A percentile compares a stretch with the other conserved stretches of the same genome.
Evolutionary conservation across 1,140 invertebrate genomes (phyloP).

Genomic region (Drosophila pseudoananassae): DNA sequence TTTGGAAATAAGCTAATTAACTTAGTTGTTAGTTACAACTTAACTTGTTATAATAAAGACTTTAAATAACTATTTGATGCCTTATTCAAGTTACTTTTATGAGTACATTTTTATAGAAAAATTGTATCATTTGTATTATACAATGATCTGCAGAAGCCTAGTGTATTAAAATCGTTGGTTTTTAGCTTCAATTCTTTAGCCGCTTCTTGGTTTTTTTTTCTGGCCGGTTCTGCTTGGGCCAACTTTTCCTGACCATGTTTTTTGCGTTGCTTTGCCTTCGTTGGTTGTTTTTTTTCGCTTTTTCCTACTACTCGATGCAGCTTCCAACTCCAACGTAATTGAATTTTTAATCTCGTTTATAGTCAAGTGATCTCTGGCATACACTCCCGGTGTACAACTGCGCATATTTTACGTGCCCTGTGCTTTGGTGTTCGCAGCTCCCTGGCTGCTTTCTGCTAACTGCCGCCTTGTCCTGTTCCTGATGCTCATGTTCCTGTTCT

Average conservation of each 20-base stretch:
- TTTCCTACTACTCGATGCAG: constrained; percentile 73
- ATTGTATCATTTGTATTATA: no score
- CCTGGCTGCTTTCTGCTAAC: constrained; percentile 38
- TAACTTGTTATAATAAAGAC: no score
- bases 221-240: constrained; percentile 39
- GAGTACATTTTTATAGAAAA: background rate
- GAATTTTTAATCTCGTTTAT: constrained; percentile 83
- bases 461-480: constrained; percentile 41
- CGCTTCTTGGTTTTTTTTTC: background rate
- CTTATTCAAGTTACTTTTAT: no score
- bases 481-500: constrained; percentile 18
- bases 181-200: background rate
- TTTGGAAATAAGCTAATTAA: no score
- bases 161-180: constrained; percentile 9
- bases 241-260: constrained; percentile 65
- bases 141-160: background rate
- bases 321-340: constrained; percentile 81
- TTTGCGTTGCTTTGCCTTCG: constrained; percentile 35
- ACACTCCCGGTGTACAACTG: constrained; percentile 73
- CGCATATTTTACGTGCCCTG: constrained; percentile 72
- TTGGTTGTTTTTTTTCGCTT: constrained; percentile 31
- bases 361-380: constrained; percentile 83
- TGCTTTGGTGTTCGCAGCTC: constrained; percentile 43
- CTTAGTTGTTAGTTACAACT: no score
- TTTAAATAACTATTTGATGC: no score